Evolutionary conservation across 2,888 invertebrate species (phyloP), one percentile per base, ranked within the genome.

Genomic region (Keiferia lycopersicella): DNA sequence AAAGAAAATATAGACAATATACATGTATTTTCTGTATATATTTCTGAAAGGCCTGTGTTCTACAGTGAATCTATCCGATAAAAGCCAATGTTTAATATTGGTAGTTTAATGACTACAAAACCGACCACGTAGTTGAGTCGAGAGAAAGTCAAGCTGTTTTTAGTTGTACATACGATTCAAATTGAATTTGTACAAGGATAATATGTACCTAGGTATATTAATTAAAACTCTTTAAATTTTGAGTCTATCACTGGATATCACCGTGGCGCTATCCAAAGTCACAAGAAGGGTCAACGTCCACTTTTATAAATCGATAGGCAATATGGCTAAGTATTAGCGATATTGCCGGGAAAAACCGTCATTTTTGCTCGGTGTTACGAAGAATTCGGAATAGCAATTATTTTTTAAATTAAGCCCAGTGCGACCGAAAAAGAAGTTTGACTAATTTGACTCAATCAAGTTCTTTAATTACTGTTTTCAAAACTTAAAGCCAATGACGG

Each of bases 311-410:
- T 66, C 45, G 66, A 64, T 68, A 59, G 34, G 59, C 34, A 53
- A 65, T 64, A 63, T 64, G 64, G 59, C 65, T 66, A 68, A 68
- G 1, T 65, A 68, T 64, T 48, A 59, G 63, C 68, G 63, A 63
- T 65, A 64, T 50, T 53, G 14, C 48, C 61, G n/a, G 65, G 58
- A 51, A 48, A 60, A 7, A 34, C 26, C 8, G 41, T 41, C 45
- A 16, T 38, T 51, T 41, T 50, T 56, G 18, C 14, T 4, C 38
- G 45, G 22, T 48, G 30, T 61, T 61, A 38, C 53, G 7, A 18
- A n/a, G 20, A 57, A 45, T 64, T 56, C 57, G 45, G 45, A 64
- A 57, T 61, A 64, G 22, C 39, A 61, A 61, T 64, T 60, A 50
- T 57, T 61, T 57, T 64, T 56, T 61, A 60, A 64, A 61, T 64